These are phyloP conservation scores for Chloroceryle amazona DNA, from an alignment of 2,797 vertebrate species.

Conservation along the genomic window DNA sequence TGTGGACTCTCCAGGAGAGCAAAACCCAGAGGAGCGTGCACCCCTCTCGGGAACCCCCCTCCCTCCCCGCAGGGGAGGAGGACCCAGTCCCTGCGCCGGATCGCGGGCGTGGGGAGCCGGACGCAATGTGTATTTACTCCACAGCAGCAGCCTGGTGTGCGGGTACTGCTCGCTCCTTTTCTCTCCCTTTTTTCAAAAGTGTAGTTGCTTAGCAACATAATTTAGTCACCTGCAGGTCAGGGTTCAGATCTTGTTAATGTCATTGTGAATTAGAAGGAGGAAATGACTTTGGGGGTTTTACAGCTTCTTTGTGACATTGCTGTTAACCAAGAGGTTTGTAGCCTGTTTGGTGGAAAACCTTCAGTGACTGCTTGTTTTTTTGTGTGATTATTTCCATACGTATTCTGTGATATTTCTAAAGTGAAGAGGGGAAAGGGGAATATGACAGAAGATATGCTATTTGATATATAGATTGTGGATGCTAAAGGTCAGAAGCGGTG, in stretches of 20 bases:
- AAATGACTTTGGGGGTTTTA: constrained; percentile 60
- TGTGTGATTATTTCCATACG: neutral
- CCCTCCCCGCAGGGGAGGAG: neutral
- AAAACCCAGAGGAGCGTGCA: neutral
- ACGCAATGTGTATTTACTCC: neutral
- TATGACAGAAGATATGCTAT: neutral
- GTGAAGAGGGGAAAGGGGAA: neutral
- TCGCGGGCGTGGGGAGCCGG: neutral
- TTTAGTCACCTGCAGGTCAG: constrained; percentile 74
- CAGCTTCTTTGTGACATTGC: constrained; percentile 62
- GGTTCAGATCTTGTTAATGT: constrained; percentile 77
- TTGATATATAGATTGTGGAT: neutral
- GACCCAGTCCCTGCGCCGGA: neutral
- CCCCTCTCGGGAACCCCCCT: neutral
- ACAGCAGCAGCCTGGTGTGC: neutral
- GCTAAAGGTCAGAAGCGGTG: constrained; percentile 57
- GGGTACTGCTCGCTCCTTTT: accelerated
- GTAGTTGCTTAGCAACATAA: constrained; percentile 75
- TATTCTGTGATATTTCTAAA: neutral
- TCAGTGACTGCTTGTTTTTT: constrained; percentile 23
- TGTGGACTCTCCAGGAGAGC: neutral
- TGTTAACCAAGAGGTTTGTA: constrained; percentile 1
- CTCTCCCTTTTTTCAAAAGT: neutral
- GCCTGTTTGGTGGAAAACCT: constrained; percentile 18
- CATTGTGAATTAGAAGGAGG: constrained; percentile 75